A percentile compares a stretch with the other conserved stretches of the same genome.
These are phyloP conservation scores for Plectrocnemia conspersa DNA, from an alignment of 1,140 invertebrate species.

Conservation along the genomic window DNA sequence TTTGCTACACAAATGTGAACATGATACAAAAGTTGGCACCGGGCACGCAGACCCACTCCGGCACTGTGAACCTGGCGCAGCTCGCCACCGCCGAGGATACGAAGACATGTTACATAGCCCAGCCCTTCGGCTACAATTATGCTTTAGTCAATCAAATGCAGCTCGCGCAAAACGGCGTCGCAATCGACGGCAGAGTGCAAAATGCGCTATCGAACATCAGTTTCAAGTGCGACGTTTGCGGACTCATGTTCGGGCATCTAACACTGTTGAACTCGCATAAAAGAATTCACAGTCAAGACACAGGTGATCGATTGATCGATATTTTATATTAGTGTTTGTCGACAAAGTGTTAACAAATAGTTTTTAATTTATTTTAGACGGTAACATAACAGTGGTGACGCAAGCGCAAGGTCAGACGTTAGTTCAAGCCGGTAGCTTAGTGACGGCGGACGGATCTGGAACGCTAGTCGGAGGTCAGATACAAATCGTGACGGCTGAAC, in stretches of 20 bases:
- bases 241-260: constrained; percentile 73
- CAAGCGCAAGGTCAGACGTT: constrained; percentile 47
- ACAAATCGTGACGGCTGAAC: constrained; percentile 59
- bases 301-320: too few relatives aligned
- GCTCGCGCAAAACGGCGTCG: constrained; percentile 50
- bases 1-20: constrained; percentile 65
- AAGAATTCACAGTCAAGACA: constrained; percentile 64
- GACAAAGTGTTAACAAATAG: too few relatives aligned
- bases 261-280: constrained; percentile 76
- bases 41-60: constrained; percentile 47
- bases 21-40: constrained; percentile 59
- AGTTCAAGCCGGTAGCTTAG: constrained; percentile 40
- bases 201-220: constrained; percentile 73
- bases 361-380: constrained; percentile 18
- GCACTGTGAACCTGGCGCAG: constrained; percentile 62
- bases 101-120: constrained; percentile 65
- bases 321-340: too few relatives aligned
- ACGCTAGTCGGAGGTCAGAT: constrained; percentile 46
- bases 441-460: constrained; percentile 38
- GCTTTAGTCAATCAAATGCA: constrained; percentile 61
- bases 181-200: constrained; percentile 40
- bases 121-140: constrained; percentile 67
- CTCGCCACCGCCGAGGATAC: constrained; percentile 56
- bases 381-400: constrained; percentile 37
- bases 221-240: constrained; percentile 82